A percentile compares a stretch with the other conserved stretches of the same genome.
Evolutionary conservation across 2,888 invertebrate species (phyloP).

Genomic region (Ophion ellenae): DNA sequence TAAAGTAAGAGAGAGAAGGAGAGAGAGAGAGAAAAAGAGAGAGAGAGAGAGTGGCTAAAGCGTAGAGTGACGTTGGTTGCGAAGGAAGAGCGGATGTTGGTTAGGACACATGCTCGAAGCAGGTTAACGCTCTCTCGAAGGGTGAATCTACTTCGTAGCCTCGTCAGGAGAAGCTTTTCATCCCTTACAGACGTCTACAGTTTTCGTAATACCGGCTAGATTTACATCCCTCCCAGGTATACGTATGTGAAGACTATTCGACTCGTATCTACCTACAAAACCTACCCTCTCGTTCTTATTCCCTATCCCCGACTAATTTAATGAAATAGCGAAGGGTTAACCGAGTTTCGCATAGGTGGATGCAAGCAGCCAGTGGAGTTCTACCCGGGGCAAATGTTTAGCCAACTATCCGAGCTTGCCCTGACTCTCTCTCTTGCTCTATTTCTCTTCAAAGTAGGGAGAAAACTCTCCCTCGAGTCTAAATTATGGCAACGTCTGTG

Average conservation of each 20-base stretch:
- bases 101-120: constrained; percentile 48
- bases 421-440: background rate
- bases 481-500: background rate
- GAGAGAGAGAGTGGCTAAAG: constrained; percentile 58
- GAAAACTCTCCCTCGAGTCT: background rate
- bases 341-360: constrained; percentile 75
- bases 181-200: constrained; percentile 41
- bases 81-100: constrained; percentile 53
- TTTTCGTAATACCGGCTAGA: constrained; percentile 41
- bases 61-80: constrained; percentile 62
- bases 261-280: constrained; percentile 5
- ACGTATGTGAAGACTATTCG: constrained; percentile 8
- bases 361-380: constrained; percentile 70
- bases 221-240: constrained; percentile 26
- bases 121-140: constrained; percentile 60
- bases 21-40: constrained; percentile 59
- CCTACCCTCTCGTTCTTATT: constrained; percentile 28
- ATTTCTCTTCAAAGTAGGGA: constrained; percentile 5
- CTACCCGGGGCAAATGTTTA: constrained; percentile 79
- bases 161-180: constrained; percentile 54
- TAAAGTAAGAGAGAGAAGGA: constrained; percentile 28
- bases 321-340: constrained; percentile 82
- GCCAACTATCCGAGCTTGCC: constrained; percentile 68
- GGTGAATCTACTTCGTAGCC: constrained; percentile 70
- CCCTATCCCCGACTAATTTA: constrained; percentile 77